Evolutionary conservation across 1,140 invertebrate genomes (phyloP).

Genomic region (Brachionus angularis): DNA sequence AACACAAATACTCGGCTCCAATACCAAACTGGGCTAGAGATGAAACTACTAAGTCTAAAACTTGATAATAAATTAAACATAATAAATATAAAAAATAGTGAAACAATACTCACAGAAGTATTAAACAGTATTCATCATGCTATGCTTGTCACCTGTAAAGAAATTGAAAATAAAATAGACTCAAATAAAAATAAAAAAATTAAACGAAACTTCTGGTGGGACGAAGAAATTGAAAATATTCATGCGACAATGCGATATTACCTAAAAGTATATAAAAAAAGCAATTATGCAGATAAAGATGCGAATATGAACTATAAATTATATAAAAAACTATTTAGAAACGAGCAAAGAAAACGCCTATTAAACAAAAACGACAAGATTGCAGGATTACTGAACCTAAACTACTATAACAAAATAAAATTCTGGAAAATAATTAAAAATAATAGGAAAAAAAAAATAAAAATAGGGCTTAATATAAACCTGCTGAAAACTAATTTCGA

Average conservation of each 20-base stretch:
- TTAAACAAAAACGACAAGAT: background rate
- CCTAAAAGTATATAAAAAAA: background rate
- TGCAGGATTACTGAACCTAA: background rate
- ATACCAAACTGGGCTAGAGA: background rate
- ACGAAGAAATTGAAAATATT: background rate
- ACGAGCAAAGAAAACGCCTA: background rate
- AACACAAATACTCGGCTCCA: background rate
- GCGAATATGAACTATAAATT: background rate
- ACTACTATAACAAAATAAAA: background rate
- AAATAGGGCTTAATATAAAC: background rate
- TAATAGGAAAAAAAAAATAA: background rate
- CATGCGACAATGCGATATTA: background rate
- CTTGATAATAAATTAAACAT: background rate
- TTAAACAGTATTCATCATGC: background rate
- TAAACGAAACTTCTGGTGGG: slow-evolving; percentile 13
- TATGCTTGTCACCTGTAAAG: background rate
- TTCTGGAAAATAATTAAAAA: slow-evolving; percentile 18
- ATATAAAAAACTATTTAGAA: background rate
- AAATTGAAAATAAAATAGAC: background rate
- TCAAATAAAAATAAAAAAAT: background rate
- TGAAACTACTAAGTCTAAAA: background rate
- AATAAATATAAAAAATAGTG: background rate
- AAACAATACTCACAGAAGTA: background rate
- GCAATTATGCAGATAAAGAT: background rate
- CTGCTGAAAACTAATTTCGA: background rate